Conservation (phyloP, 2,797 vertebrate species). For the Petrocephalus sullivani region DNA sequence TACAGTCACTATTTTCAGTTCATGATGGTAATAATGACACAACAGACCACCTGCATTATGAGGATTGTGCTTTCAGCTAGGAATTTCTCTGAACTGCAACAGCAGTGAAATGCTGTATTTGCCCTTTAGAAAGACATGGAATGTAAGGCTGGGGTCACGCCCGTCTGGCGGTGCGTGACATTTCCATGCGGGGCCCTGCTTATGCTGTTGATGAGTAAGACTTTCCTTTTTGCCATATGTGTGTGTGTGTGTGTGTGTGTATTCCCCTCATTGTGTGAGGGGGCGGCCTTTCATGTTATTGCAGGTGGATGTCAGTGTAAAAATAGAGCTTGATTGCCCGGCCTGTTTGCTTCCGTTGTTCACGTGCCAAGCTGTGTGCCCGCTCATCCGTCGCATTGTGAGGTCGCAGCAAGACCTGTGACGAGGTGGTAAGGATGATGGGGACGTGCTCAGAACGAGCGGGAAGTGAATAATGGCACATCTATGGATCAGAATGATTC, state of each 20-base stretch:
- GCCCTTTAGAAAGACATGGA: not conserved
- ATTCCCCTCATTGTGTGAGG: not conserved
- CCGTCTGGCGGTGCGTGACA: conserved; percentile 10
- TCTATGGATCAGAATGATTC: not conserved
- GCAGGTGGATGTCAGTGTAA: not conserved
- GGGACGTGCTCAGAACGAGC: not conserved
- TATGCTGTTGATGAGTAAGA: conserved; percentile 2
- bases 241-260: not conserved
- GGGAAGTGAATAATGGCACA: not conserved
- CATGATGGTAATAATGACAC: not conserved
- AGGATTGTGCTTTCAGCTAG: not conserved
- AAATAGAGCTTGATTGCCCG: conserved; percentile 23
- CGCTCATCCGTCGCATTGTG: conserved; percentile 21
- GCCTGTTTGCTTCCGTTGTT: conserved; percentile 32
- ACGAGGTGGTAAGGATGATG: not conserved
- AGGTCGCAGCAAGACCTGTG: conserved; percentile 20
- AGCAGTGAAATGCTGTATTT: conserved; percentile 10
- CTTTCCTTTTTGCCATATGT: not conserved
- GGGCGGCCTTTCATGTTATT: conserved; percentile 3
- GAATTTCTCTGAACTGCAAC: not conserved
- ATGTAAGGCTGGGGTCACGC: conserved; percentile 28
- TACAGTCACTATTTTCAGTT: not conserved
- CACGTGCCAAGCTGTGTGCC: conserved; percentile 33
- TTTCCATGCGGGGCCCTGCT: not conserved
- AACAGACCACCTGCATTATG: not conserved